These are phyloP conservation scores for Halichoerus grypus DNA, from an alignment of 2,113 vertebrate genomes.

Conservation along the genomic window DNA sequence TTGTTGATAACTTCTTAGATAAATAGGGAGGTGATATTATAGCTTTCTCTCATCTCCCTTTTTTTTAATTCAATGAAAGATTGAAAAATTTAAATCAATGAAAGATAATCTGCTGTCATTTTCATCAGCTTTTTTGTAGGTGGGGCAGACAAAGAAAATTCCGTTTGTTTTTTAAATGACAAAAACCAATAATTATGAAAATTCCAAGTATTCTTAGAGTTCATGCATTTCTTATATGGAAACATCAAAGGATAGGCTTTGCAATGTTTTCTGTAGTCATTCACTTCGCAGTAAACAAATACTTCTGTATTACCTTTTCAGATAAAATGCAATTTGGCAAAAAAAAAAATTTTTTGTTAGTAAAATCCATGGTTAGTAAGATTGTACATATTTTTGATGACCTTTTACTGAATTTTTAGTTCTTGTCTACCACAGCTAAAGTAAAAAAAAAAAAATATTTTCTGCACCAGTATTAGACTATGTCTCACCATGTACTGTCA, in stretches of 20 bases:
- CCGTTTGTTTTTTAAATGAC: conserved; percentile 18
- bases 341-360: neutral
- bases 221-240: neutral
- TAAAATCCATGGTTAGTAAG: neutral
- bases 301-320: neutral
- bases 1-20: neutral
- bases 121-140: neutral
- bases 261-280: neutral
- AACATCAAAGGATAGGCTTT: neutral
- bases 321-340: neutral
- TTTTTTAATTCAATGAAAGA: neutral
- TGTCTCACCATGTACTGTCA: conserved; percentile 21
- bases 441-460: neutral
- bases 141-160: conserved; percentile 10
- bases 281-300: neutral
- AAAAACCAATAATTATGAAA: neutral
- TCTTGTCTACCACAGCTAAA: conserved; percentile 6
- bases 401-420: conserved; percentile 27
- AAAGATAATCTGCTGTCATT: neutral
- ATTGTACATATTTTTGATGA: conserved; percentile 15
- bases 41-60: neutral
- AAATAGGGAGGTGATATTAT: neutral
- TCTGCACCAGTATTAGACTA: neutral
- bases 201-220: neutral
- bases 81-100: neutral